These are phyloP conservation scores for Crocidura indochinensis DNA, from an alignment of 2,797 vertebrate genomes.

Conservation along the genomic window DNA sequence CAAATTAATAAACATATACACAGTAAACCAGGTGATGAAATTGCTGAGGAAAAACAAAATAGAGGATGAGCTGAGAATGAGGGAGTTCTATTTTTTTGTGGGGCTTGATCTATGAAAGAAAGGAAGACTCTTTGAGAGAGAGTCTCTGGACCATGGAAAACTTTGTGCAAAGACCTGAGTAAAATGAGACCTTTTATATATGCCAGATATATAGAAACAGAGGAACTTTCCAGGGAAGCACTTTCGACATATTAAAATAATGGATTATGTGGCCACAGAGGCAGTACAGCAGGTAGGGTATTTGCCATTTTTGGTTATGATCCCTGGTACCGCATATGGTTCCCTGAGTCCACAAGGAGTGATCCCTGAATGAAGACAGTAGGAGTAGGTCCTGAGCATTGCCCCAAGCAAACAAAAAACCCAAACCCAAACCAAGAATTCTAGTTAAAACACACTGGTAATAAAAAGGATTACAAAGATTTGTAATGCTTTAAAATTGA, in stretches of 20 bases:
- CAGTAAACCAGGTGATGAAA: background rate
- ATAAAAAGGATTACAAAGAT: background rate
- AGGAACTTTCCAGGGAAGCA: constrained; percentile 22
- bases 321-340: no score
- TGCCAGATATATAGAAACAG: background rate
- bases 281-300: no score
- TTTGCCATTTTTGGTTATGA: no score
- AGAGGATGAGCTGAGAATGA: background rate
- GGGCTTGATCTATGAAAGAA: no score
- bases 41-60: background rate
- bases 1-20: background rate
- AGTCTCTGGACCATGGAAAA: background rate
- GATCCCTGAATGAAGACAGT: no score
- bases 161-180: background rate
- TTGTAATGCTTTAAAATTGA: background rate
- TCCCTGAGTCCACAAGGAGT: no score
- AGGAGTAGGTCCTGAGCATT: no score
- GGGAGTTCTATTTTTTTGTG: background rate
- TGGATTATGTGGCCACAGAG: no score
- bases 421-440: constrained; percentile 1
- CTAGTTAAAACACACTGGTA: constrained; percentile 37
- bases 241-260: constrained; percentile 41
- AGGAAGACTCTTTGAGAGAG: background rate
- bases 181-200: background rate
- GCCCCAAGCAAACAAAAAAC: background rate